Base-by-base conservation (phyloP, 2,113 vertebrate species). In the Leucosticte australis region DNA sequence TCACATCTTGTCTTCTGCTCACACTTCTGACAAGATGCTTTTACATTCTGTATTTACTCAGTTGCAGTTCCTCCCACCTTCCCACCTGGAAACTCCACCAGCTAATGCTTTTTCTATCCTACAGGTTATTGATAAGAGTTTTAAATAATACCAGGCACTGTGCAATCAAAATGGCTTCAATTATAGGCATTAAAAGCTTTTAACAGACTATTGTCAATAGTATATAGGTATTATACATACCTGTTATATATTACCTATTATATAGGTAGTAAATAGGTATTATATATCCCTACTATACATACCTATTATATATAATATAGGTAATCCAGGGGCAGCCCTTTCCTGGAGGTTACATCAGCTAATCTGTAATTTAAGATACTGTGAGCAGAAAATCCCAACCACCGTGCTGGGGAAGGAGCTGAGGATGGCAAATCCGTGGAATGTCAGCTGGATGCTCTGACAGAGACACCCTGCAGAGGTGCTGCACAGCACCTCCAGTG, bases 341-440 rank as follows among this genome's bases (percentile, higher is more conserved):
- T 70, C 15, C 56, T 57, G n/a, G 21, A 15, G 26, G 52, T 64
- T 47, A 10, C 16, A 44, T 41, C 17, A 39, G 14, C 47, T 49
- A 53, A 73, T 55, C 28, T 76, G 28, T 50, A 55, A 68, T 4
- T 80, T 63, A 63, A 39, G 77, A 10, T 52, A 16, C 11, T 14
- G 3, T 24, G 19, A 35, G 10, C 18, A 41, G 56, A 71, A 47
- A 19, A 62, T 47, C 70, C 62, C 70, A 31, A 10, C 30, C 16
- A 23, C 0, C 0, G 27, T 14, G 23, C 1, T 1, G 7, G 35
- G 44, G 59, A 73, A 37, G 53, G 28, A 77, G 37, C 12, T 9
- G 53, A 68, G 27, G n/a, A 9, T 16, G 59, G 28, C 26, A 22
- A 68, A 59, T 7, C 4, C 11, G 4, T 6, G 35, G 7, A 30